Conservation (phyloP, 2,888 invertebrate genomes). For the Aspidiotus destructor region DNA sequence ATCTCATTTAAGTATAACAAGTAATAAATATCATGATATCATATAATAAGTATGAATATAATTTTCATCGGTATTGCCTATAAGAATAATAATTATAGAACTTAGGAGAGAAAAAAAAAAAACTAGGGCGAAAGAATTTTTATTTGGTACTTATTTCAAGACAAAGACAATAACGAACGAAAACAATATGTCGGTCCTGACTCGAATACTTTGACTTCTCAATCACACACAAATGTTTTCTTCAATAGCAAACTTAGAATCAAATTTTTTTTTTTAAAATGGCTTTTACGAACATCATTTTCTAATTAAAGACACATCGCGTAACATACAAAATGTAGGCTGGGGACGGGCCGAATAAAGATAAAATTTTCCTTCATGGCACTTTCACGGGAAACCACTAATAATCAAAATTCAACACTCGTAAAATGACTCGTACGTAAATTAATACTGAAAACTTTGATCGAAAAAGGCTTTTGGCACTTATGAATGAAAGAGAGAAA, state of each 20-base stretch:
- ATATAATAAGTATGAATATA: too few relatives aligned
- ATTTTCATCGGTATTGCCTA: too few relatives aligned
- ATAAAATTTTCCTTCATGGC: not conserved
- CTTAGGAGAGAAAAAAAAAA: not conserved
- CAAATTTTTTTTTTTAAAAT: not conserved
- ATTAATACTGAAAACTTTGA: not conserved
- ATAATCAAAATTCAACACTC: not conserved
- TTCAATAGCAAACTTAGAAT: not conserved
- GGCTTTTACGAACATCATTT: slow-evolving; percentile 22
- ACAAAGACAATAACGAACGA: not conserved
- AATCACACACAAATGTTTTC: not conserved
- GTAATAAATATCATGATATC: not conserved
- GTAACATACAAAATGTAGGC: too few relatives aligned
- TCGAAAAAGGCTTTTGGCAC: not conserved
- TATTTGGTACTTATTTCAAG: not conserved
- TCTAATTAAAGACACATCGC: too few relatives aligned
- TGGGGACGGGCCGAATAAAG: slow-evolving; percentile 8
- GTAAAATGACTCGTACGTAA: slow-evolving; percentile 10
- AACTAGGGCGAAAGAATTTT: not conserved
- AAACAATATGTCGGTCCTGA: not conserved
- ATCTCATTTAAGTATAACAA: not conserved
- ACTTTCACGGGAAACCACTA: not conserved
- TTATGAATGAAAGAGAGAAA: not conserved
- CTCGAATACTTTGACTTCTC: not conserved
- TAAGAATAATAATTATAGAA: not conserved